Conservation (phyloP, 2,797 vertebrate species). For the Dicrostonyx torquatus region DNA sequence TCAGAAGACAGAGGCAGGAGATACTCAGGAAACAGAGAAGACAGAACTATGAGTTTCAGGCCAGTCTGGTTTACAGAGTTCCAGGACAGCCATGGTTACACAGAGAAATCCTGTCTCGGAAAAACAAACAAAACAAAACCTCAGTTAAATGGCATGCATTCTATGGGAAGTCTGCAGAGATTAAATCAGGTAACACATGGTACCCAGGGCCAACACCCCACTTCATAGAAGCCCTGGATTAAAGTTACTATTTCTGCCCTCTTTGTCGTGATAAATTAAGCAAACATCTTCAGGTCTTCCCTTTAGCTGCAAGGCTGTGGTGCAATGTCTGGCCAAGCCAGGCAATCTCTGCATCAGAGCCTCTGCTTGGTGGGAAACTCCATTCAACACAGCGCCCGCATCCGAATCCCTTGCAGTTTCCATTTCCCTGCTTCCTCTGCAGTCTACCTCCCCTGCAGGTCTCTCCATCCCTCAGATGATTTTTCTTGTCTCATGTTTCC, state of each 20-base stretch:
- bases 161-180: neutral
- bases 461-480: neutral
- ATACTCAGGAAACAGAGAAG: neutral
- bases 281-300: neutral
- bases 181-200: neutral
- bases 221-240: neutral
- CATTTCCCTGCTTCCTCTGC: neutral
- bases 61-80: neutral
- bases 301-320: neutral
- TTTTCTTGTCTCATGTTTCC: slow-evolving; percentile 6
- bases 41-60: neutral
- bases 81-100: neutral
- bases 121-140: neutral
- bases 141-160: neutral
- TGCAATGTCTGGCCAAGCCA: neutral
- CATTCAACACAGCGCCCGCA: neutral
- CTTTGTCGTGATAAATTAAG: neutral
- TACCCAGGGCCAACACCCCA: neutral
- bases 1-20: neutral
- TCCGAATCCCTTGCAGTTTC: neutral
- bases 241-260: neutral
- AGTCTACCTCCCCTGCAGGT: neutral
- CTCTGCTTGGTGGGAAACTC: neutral
- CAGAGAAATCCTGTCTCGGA: neutral
- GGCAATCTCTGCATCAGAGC: neutral